Evolutionary conservation across 2,797 vertebrate species (phyloP), one percentile per base, ranked within the genome.

Genomic region (Fistularia commersonii): DNA sequence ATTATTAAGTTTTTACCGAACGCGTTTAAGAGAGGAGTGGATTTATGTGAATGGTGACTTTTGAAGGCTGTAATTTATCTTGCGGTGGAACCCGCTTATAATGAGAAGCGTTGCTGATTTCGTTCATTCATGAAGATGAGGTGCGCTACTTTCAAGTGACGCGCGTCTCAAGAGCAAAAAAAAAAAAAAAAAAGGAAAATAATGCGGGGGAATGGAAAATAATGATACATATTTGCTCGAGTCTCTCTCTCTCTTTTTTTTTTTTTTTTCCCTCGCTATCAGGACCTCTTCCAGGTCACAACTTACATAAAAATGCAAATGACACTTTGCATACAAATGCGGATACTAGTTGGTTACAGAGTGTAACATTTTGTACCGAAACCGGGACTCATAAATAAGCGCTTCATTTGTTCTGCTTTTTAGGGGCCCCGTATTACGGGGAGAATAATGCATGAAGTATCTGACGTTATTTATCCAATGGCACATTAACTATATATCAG

Each of bases 301-400:
- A 46, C 71, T 75, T 76, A 71, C 64, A 48, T 74, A 74, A 81
- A 73, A 81, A 81, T 77, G 76, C 73, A 69, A 76, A 83, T 73
- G 60, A 61, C 43, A 66, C 64, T 69, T 69, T 48, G 23, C 66
- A 75, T 79, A 70, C 66, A 71, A 76, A 82, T 68, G 47, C 48
- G 56, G 56, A 63, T 51, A 59, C 52, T 62, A 45, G 60, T 7
- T 64, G 53, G 45, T 60, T 47, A 54, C 56, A 60, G 54, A 77
- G 61, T 13, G 41, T 43, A 65, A 78, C 66, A 66, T 52, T 73
- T 81, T 72, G 64, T 63, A 53, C 63, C 13, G 32, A 33, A 40
- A 45, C 51, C 39, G 32, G 31, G 39, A 35, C 54, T 63, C 54
- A 54, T 61, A 72, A 79, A 72, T 62, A 59, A 61, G 56, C 48